Evolutionary conservation across 2,888 invertebrate species (phyloP).

Genomic region (Thysanoteuthis rhombus): DNA sequence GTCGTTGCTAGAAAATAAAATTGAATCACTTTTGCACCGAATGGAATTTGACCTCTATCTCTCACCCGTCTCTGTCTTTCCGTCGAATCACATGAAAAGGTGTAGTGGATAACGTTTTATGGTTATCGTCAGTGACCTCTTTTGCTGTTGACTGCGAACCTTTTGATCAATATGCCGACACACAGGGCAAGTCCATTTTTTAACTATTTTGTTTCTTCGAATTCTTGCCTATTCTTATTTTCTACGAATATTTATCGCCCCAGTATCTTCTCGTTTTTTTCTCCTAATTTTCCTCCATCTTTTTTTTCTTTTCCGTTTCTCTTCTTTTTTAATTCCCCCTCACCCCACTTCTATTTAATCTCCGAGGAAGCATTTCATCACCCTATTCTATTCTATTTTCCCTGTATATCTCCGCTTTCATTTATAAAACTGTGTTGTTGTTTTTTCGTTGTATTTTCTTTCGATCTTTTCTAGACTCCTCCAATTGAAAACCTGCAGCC

Average conservation of each 20-base stretch:
- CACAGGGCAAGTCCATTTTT: background rate
- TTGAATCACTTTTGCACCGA: background rate
- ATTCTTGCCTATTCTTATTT: background rate
- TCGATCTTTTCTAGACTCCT: too few relatives aligned
- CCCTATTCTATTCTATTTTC: too few relatives aligned
- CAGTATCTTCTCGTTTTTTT: background rate
- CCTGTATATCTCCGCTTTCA: too few relatives aligned
- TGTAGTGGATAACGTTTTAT: background rate
- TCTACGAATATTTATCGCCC: background rate
- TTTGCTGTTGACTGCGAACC: background rate
- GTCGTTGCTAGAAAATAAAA: background rate
- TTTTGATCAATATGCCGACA: background rate
- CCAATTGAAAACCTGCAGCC: too few relatives aligned
- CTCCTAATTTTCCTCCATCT: background rate
- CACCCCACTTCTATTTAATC: too few relatives aligned
- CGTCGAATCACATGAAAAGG: background rate
- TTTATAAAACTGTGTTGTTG: too few relatives aligned
- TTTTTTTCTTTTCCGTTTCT: background rate
- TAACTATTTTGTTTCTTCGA: too few relatives aligned
- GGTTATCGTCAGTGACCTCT: background rate
- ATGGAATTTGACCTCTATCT: background rate
- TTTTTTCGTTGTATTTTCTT: too few relatives aligned
- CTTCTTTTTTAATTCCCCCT: background rate
- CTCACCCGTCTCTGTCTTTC: background rate
- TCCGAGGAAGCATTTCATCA: too few relatives aligned